Evolutionary conservation across 2,797 vertebrate species (phyloP).

Genomic region (Acropternis orthonyx): DNA sequence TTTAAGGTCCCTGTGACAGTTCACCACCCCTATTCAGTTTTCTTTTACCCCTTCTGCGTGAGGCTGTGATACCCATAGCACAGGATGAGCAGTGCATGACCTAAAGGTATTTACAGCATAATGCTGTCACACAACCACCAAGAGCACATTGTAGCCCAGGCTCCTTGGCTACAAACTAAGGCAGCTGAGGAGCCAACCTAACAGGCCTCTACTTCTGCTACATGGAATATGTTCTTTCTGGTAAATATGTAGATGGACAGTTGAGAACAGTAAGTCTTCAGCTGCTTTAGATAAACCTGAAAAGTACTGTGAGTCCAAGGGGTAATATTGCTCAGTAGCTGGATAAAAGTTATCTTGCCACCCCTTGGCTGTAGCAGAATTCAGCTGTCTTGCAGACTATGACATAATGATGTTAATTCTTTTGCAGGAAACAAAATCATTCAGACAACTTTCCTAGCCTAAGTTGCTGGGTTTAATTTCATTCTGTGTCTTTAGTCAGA

Average conservation of each 20-base stretch:
- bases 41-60: background rate
- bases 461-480: background rate
- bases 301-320: background rate
- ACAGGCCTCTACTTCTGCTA: background rate
- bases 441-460: background rate
- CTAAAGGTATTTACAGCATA: background rate
- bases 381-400: background rate
- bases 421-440: background rate
- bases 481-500: background rate
- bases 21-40: background rate
- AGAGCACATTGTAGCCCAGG: background rate
- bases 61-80: background rate
- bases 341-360: background rate
- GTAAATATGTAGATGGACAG: background rate
- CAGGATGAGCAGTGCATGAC: background rate
- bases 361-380: background rate
- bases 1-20: background rate
- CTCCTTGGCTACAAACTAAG: background rate
- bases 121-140: background rate
- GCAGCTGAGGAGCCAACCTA: background rate
- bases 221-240: background rate
- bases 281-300: background rate
- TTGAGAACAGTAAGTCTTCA: background rate
- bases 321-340: background rate
- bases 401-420: background rate